Base-by-base conservation (phyloP, 2,797 vertebrate genomes). In the Malacoraja senta region DNA sequence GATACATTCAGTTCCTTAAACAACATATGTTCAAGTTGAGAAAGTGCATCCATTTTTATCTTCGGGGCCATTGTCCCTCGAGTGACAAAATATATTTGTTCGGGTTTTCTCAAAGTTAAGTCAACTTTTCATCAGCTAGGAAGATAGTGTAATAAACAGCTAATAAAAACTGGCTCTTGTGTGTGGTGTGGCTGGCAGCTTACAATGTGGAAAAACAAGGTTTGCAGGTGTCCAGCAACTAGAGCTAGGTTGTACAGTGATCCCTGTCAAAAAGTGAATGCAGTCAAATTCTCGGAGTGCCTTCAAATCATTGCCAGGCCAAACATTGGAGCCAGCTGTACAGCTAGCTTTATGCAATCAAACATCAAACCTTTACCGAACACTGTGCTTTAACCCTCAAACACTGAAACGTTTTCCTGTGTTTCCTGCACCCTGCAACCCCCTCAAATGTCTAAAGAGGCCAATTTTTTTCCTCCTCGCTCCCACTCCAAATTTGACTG, bases 191-290 rank as follows among this genome's bases (percentile, higher is more conserved):
- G 71, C 13, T 68, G 68, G n/a, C 32, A 26, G 88, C n/a, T n/a
- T 29, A 26, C 71, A 53, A 32, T 29, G 38, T 32, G 8, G 35
- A 38, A 44, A 74, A 44, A 68, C 71, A 26, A 38, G 24, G 4
- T 35, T 38, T 6, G 19, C 90, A 92, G 38, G 90, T 92, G 90
- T 76, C 72, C 68, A 15, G 38, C 24, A 74, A 58, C 35, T 8
- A 92, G 90, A 76, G 24, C 35, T 15, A 29, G 71, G 71, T 76
- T 76, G 38, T 8, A n/a, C 90, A 19, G 38, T 92, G 90, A 91
- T 91, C 90, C 90, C 68, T 74, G 90, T 76, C 90, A 76, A 92
- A 76, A 92, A 58, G 90, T 29, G 38, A 92, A 92, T 92, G 90
- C 35, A 92, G 90, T 53, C 90, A 53, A 92, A 92, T 92, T 76